Percentiles rank a stretch among this genome's conserved stretches.
Conservation (phyloP, 2,888 invertebrate species). For the Drosophila histrio region DNA sequence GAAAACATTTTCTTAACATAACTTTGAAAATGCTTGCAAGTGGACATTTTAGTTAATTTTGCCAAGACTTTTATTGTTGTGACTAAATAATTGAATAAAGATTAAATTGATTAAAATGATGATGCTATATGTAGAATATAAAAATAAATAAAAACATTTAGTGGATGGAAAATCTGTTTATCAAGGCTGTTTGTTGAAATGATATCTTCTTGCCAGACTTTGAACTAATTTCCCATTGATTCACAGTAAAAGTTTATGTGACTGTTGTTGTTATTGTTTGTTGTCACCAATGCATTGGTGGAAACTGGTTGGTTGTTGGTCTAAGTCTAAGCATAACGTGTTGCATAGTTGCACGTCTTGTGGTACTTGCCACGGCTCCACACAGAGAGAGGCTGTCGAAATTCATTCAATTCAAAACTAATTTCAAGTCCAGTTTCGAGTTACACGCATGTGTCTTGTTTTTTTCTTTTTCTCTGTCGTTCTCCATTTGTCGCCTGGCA, state of each 20-base stretch:
- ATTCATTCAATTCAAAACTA: conserved; percentile 68
- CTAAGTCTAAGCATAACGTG: not conserved
- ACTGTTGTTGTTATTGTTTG: not conserved
- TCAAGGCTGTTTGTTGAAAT: not conserved
- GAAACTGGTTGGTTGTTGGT: conserved; percentile 38
- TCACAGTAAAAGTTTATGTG: not conserved
- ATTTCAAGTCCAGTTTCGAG: conserved; percentile 62
- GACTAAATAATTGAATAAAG: too few species aligned
- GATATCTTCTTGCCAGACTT: too few species aligned
- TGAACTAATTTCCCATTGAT: not conserved
- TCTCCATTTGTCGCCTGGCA: conserved; percentile 64
- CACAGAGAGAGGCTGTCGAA: conserved; percentile 59
- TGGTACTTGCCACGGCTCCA: conserved; percentile 25
- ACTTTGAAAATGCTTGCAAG: too few species aligned
- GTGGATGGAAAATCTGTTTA: too few species aligned
- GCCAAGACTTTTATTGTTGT: too few species aligned
- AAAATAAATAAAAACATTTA: too few species aligned
- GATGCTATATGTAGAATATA: too few species aligned
- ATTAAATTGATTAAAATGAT: too few species aligned
- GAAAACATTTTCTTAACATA: too few species aligned
- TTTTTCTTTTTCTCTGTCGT: conserved; percentile 45
- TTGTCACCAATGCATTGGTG: conserved; percentile 4
- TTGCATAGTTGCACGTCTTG: conserved; percentile 40
- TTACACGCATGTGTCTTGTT: conserved; percentile 61
- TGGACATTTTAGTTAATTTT: too few species aligned